Base-by-base conservation (phyloP, 2,113 vertebrate species). In the Lethenteron camtschaticum region DNA sequence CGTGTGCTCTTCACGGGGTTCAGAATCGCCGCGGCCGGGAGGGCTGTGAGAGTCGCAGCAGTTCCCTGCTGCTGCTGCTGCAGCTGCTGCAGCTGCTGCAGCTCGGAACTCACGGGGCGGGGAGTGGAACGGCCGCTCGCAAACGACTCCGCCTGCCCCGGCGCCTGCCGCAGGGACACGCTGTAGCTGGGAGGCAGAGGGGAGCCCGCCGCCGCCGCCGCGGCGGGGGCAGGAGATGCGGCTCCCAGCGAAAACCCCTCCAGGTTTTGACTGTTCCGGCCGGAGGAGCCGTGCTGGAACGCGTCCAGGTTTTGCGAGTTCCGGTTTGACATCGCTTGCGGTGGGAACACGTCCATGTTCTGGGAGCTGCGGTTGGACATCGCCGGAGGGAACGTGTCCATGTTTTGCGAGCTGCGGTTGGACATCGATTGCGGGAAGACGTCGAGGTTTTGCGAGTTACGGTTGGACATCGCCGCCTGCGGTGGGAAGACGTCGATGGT, bases 41-140 rank as follows among this genome's bases (percentile, higher is more conserved):
- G 87, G 66, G 94, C 87, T 1, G 90, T 96, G 74, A 96, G 88
- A 0, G 90, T 99, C 12, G 89, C 96, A 73, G 89, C 87, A 0
- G 88, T 41, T 5, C 41, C 41, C 41, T 41, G 41, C 41, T 41
- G 95, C 12, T 87, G 83, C 74, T 99, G 92, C 16, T 89, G 88
- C 1, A 81, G 73, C 20, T 73, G 80, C 70, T 80, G 83, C 1
- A 87, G 75, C 16, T 85, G 86, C 58, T 79, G 78, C 75, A 78
- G 95, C 77, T 85, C 95, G 78, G 96, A 96, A 72, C 91, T 96
- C 77, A 91, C 90, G 24, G 94, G 95, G 70, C 90, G 85, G 9
- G 41, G 41, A 80, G 83, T 0, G 87, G 88, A 70, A 86, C 73
- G 12, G 76, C 88, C 73, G 89, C 80, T 55, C 92, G 85, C 94